Evolutionary conservation across 2,888 invertebrate genomes (phyloP), one percentile per base, ranked within the genome.

Genomic region (Dorcus parallelipipedus): DNA sequence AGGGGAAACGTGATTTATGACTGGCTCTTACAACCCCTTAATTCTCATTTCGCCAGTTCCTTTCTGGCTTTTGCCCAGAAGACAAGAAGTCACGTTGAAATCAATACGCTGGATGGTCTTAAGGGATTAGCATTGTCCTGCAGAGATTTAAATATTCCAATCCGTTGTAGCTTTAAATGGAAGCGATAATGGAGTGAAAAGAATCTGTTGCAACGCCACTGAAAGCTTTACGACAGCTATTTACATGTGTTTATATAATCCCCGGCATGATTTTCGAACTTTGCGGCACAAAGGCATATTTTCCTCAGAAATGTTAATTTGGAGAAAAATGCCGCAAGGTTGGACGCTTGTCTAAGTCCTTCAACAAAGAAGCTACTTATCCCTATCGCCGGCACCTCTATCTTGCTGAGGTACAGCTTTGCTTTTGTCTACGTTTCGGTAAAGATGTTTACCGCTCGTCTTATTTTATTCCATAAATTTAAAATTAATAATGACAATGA

Each of bases 221-320:
- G 45, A 51, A 56, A 43, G 33, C 43, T 56, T 51, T 56, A 49
- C 39, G 50, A 26, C 26, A 45, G 50, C 38, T 51, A 56, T 51
- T 50, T 56, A 56, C 45, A 38, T 23, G 43, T 38, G 20, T 51
- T 51, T 51, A n/a, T 51, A 38, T 51, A 45, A 55, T 50, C 49
- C 17, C 9, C 41, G 33, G 49, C 50, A 50, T 50, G 43, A 55
- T 26, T 55, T 43, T 7, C 41, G 38, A 50, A 51, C 23, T 38
- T 56, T 45, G 9, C 10, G 23, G 20, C 10, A 53, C 47, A 53
- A 53, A 45, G 39, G 45, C 17, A 43, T 5, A 20, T 38, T 53
- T 52, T 38, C 45, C 56, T 33, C 23, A 43, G 56, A 45, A 51
- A 17, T 54, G n/a, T 39, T 48, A 48, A 54, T 48, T 39, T 39